Conservation (phyloP, 2,113 vertebrate species). For the Ailuropoda melanoleuca region DNA sequence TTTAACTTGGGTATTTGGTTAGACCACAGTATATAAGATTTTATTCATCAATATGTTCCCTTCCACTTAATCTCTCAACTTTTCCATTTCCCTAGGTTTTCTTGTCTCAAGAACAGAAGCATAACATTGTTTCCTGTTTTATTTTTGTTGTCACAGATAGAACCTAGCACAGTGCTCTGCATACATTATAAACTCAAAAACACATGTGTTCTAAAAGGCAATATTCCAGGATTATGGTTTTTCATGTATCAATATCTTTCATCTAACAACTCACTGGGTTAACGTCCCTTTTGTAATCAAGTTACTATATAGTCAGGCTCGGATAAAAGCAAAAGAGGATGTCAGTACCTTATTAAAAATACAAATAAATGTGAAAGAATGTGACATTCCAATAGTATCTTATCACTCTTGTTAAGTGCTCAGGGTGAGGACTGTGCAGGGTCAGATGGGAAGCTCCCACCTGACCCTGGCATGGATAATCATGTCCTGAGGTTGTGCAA, state of each 20-base stretch:
- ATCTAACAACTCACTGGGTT: neutral
- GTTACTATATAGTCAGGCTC: constrained; percentile 36
- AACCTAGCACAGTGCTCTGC: neutral
- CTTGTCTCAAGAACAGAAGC: neutral
- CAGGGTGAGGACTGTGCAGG: constrained; percentile 17
- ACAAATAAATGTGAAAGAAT: constrained; percentile 50
- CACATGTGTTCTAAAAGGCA: constrained; percentile 23
- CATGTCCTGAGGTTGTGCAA: constrained; percentile 65
- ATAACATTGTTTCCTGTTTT: constrained; percentile 3
- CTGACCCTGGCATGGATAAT: constrained; percentile 71
- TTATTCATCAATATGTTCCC: neutral
- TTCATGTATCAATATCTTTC: constrained; percentile 14
- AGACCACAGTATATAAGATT: neutral
- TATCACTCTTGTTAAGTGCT: constrained; percentile 56
- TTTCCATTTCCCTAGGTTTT: neutral
- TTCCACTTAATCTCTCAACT: neutral
- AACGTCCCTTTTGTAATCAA: constrained; percentile 34
- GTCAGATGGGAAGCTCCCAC: constrained; percentile 54
- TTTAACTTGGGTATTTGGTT: neutral
- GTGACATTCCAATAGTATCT: constrained; percentile 27
- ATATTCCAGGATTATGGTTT: neutral
- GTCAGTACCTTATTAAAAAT: constrained; percentile 44
- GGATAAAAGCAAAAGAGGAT: constrained; percentile 41
- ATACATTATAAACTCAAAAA: constrained; percentile 25
- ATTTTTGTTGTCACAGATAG: constrained; percentile 18